phyloP scores from a whole-genome alignment of 1,140 invertebrate species.

The Conus ventricosus region DNA sequence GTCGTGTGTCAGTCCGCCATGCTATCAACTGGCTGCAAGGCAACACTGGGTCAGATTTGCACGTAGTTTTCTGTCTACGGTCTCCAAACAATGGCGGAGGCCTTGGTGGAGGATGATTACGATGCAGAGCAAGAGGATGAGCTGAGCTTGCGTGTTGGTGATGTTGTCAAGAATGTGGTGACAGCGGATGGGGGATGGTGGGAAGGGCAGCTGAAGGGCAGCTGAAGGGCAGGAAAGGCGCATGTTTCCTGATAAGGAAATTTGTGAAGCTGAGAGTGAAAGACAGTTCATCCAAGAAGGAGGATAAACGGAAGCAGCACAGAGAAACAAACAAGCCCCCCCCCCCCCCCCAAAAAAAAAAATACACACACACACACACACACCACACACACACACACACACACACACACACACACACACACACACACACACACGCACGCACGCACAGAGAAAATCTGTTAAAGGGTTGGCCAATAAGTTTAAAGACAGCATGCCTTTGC shows the following conservation, averaged over 20 bases:
- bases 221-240: slow-evolving; percentile 75
- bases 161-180: slow-evolving; percentile 90
- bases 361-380: too few relatives aligned
- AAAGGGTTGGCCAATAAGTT: slow-evolving; percentile 66
- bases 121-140: slow-evolving; percentile 81
- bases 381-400: too few relatives aligned
- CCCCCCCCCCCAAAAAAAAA: too few relatives aligned
- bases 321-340: too few relatives aligned
- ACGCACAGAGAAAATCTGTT: too few relatives aligned
- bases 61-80: neutral
- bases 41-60: neutral
- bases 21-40: neutral
- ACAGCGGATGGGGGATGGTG: slow-evolving; percentile 77
- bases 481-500: slow-evolving; percentile 57
- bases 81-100: slow-evolving; percentile 56
- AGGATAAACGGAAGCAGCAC: slow-evolving; percentile 55
- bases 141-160: slow-evolving; percentile 90
- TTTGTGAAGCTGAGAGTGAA: neutral
- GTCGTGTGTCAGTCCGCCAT: too few relatives aligned
- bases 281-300: slow-evolving; percentile 34
- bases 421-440: too few relatives aligned
- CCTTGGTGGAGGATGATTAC: slow-evolving; percentile 73
- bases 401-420: too few relatives aligned
- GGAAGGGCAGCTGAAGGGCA: too few relatives aligned
- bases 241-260: slow-evolving; percentile 75